A percentile compares a stretch with the other conserved stretches of the same genome.
Conservation (phyloP, 2,888 invertebrate genomes). For the Trichopria drosophilae region DNA sequence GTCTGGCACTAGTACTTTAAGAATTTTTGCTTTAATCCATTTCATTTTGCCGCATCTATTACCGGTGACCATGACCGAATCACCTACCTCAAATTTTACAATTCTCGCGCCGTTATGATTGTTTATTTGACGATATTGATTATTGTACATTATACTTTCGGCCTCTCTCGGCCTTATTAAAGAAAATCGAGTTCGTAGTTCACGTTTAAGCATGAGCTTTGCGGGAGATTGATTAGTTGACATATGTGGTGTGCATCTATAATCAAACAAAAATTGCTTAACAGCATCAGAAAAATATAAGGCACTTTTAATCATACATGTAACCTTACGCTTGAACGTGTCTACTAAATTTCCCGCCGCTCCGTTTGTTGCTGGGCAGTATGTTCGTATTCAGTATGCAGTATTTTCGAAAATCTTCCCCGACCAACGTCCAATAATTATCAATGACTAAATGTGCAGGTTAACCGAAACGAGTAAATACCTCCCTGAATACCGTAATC, state of each 20-base stretch:
- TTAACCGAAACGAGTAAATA: conserved; percentile 37
- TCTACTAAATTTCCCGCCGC: conserved; percentile 30
- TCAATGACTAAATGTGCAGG: conserved; percentile 37
- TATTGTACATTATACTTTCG: not conserved
- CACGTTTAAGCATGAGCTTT: conserved; percentile 14
- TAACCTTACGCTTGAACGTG: conserved; percentile 27
- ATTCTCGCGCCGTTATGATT: conserved; percentile 11
- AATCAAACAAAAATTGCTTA: conserved; percentile 29
- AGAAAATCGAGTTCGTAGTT: conserved; percentile 26
- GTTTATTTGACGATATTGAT: conserved; percentile 23
- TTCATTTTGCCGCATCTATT: not conserved
- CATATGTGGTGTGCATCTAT: conserved; percentile 27
- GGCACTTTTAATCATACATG: conserved; percentile 17
- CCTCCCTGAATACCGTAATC: conserved; percentile 32
- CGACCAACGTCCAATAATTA: conserved; percentile 39
- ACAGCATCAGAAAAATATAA: conserved; percentile 13
- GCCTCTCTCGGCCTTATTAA: conserved; percentile 16
- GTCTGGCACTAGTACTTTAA: conserved; percentile 1
- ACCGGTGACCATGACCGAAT: conserved; percentile 14
- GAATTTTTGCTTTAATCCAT: conserved; percentile 4
- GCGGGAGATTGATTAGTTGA: conserved; percentile 29
- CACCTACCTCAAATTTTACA: conserved; percentile 5
- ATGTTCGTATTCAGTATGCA: conserved; percentile 32
- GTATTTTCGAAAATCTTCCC: conserved; percentile 35
- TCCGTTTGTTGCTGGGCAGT: conserved; percentile 9